Evolutionary conservation across 2,888 invertebrate genomes (phyloP).

Genomic region (Phymatocera aterrima): DNA sequence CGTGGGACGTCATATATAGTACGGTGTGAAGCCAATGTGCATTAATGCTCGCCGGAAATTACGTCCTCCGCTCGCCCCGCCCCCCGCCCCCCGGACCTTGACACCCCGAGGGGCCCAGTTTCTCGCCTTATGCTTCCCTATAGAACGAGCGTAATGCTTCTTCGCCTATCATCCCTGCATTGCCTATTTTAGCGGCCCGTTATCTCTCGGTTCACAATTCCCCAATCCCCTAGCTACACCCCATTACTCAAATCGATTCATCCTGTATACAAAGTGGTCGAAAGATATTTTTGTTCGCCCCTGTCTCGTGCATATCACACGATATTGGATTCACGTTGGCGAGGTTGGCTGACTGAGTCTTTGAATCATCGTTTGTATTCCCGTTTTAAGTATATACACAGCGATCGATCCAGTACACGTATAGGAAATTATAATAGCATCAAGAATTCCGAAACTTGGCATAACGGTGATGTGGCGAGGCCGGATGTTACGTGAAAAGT

Average conservation of each 20-base stretch:
- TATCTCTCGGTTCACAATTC: slow-evolving; percentile 28
- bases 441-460: background rate
- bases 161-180: slow-evolving; percentile 7
- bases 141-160: slow-evolving; percentile 36
- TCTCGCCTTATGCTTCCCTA: slow-evolving; percentile 33
- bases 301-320: background rate
- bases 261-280: slow-evolving; percentile 35
- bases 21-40: slow-evolving; percentile 35
- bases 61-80: slow-evolving; percentile 35
- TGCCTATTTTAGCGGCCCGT: slow-evolving; percentile 36
- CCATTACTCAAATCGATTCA: slow-evolving; percentile 47
- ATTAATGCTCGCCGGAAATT: slow-evolving; percentile 48
- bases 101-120: slow-evolving; percentile 25
- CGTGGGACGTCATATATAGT: slow-evolving; percentile 41
- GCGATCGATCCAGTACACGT: background rate
- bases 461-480: background rate
- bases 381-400: background rate
- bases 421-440: background rate
- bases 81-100: slow-evolving; percentile 22
- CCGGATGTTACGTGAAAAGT: background rate
- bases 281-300: slow-evolving; percentile 38
- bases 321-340: background rate
- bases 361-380: slow-evolving; percentile 1
- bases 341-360: background rate
- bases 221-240: slow-evolving; percentile 18